Base-by-base conservation (phyloP, 1,140 invertebrate genomes). In the Calosoma granatense region DNA sequence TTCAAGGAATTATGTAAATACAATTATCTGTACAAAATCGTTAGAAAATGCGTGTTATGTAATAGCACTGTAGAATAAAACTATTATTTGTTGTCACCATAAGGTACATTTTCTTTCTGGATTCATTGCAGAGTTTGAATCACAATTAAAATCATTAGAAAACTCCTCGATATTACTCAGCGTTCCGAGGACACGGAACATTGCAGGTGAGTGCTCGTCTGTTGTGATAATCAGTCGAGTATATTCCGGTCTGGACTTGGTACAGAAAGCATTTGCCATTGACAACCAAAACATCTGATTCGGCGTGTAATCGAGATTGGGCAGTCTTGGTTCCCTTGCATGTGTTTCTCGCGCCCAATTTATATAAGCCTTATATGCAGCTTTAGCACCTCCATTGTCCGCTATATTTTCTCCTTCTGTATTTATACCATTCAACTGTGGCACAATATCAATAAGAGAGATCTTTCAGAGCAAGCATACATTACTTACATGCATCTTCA, bases 331-430 rank as follows among this genome's bases (percentile, higher is more conserved):
- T 58, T 64, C 26, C 19, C 80, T 79, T 0, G 53, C 54, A 1
- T 69, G 68, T 58, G 81, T 72, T n/a, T 70, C 64, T 21, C 72
- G 61, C 0, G 70, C 62, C 81, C 82, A 82, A 2, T 70, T 65
- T 36, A 73, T 71, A 62, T 84, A 84, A 1, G 83, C 84, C 14
- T 73, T 65, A 63, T 84, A 86, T 0, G 85, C 81, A 60, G 83
- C 77, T 59, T 84, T 83, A 14, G 87, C 70, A 1, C 84, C 84
- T 12, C 89, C 90, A 68, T 93, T 93, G 68, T 94, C 91, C 0
- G 92, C 92, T 53, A 94, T 93, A 67, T 94, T 94, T 65, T 94
- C 91, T 14, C 84, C 88, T 73, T 93, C 89, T 0, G 89, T 92
- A 59, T 90, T 90, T 39, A 89, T 84, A 30, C 90, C 91, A 61